A percentile compares a stretch with the other conserved stretches of the same genome.
phyloP scores from a whole-genome alignment of 2,888 invertebrate genomes.

The Oscheius sp. region DNA sequence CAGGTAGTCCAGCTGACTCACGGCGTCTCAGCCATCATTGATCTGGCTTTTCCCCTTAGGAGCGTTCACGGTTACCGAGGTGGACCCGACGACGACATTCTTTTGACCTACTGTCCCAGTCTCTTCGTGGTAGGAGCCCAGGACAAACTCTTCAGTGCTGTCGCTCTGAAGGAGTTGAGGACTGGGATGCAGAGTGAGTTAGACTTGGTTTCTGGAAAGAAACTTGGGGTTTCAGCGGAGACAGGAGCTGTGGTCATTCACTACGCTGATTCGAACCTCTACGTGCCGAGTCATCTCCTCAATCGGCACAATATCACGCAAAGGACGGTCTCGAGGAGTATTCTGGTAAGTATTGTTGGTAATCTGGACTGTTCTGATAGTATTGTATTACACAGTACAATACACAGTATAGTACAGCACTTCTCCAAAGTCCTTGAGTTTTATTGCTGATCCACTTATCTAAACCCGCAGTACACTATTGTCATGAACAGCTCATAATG shows the following conservation, averaged over 20 bases:
- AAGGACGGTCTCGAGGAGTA: constrained; percentile 50
- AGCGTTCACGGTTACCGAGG: constrained; percentile 58
- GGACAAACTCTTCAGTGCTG: constrained; percentile 51
- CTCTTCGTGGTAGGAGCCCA: constrained; percentile 65
- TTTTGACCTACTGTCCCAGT: constrained; percentile 66
- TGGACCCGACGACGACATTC: constrained; percentile 66
- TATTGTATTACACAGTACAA: too few species aligned
- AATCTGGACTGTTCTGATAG: too few species aligned
- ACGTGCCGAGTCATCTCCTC: constrained; percentile 51
- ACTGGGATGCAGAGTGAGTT: constrained; percentile 57
- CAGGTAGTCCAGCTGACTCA: constrained; percentile 50
- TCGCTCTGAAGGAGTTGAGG: constrained; percentile 54
- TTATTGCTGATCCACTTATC: too few species aligned
- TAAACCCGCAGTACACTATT: too few species aligned
- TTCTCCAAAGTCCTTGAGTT: too few species aligned
- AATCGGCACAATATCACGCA: constrained; percentile 59
- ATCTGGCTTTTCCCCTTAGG: constrained; percentile 64
- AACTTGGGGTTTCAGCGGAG: constrained; percentile 42
- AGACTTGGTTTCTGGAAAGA: background rate
- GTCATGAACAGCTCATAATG: too few species aligned
- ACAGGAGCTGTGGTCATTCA: constrained; percentile 62
- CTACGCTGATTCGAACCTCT: constrained; percentile 55
- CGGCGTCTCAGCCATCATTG: constrained; percentile 64
- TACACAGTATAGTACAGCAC: too few species aligned
- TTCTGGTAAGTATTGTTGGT: constrained; percentile 46